A percentile compares a stretch with the other conserved stretches of the same genome.
These are phyloP conservation scores for Forbesichthys agassizii DNA, from an alignment of 2,113 vertebrate genomes.

Conservation along the genomic window DNA sequence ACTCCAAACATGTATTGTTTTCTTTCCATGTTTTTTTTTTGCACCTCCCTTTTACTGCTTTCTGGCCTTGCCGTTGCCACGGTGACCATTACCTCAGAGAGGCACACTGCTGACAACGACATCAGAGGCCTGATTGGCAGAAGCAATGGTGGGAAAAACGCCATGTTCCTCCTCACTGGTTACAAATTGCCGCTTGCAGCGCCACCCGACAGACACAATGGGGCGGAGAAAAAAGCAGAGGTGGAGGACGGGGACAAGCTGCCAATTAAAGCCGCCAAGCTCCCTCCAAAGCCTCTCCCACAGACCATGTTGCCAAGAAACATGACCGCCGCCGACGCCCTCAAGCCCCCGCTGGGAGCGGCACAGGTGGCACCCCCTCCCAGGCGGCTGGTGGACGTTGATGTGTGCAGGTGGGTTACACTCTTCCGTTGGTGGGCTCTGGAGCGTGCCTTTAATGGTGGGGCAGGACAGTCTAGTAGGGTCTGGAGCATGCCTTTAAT, in stretches of 20 bases:
- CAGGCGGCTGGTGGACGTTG: conserved; percentile 78
- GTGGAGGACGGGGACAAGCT: conserved; percentile 49
- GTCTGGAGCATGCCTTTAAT: too few relatives aligned
- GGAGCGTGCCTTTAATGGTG: neutral
- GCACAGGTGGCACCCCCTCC: conserved; percentile 78
- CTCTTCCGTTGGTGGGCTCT: neutral
- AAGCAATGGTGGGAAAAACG: conserved; percentile 34
- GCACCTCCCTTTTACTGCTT: conserved; percentile 49
- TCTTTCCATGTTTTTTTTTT: conserved; percentile 41
- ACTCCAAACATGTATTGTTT: conserved; percentile 40
- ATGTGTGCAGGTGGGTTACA: conserved; percentile 79
- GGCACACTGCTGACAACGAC: neutral
- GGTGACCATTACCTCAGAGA: conserved; percentile 51
- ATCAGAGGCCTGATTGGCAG: conserved; percentile 20
- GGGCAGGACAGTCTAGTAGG: neutral
- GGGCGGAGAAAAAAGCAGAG: conserved; percentile 59
- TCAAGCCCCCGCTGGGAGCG: conserved; percentile 77
- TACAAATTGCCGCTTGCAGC: conserved; percentile 41
- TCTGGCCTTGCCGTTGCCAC: conserved; percentile 61
- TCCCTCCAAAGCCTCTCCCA: conserved; percentile 73
- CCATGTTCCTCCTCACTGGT: conserved; percentile 70
- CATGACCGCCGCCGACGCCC: conserved; percentile 68
- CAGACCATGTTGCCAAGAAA: conserved; percentile 78
- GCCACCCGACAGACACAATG: conserved; percentile 37
- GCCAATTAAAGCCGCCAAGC: conserved; percentile 51